Base-by-base conservation (phyloP, 2,113 vertebrate genomes). In the Platichthys flesus region DNA sequence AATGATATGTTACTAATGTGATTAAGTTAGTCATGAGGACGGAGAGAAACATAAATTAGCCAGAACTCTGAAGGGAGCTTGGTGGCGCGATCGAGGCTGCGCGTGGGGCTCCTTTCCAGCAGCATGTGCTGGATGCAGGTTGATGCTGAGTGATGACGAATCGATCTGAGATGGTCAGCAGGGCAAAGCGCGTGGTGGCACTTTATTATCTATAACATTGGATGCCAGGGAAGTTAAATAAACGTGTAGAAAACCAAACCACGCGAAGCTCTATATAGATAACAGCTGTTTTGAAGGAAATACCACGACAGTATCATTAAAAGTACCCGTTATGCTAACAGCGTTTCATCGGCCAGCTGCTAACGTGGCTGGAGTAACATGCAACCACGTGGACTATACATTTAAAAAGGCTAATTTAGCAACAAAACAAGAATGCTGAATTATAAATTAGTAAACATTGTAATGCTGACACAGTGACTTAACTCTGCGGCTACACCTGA, bases 1-100 rank as follows among this genome's bases (percentile, higher is more conserved):
- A 16, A 0, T 5, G 1, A 26, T 3, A 1, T 35, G 2, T 4
- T 0, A 31, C 0, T 0, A 0, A 4, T 4, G 14, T 2, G 51
- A 23, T 2, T 3, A 3, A 0, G 0, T 0, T 0, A 0, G 3
- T 7, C 24, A 2, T 18, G 8, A n/a, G 1, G 26, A 14, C 1
- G 15, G 7, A 62, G 10, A 0, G 28, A 10, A 2, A 1, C n/a
- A 58, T 54, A 26, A 58, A 57, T 72, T 61, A 18, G 0, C 5
- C 0, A 2, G 15, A 26, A 0, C 64, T 78, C 42, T 55, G 0
- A 54, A 54, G 9, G 0, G 37, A 61, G 52, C 73, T 56, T 42
- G 63, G 75, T 67, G 18, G 1, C 8, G 67, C 37, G 2, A 18
- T 62, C 49, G 58, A 5, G 14, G 2, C 4, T 2, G 24, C 4